phyloP scores from a whole-genome alignment of 2,113 vertebrate species.

The Micronycteris hirsuta region DNA sequence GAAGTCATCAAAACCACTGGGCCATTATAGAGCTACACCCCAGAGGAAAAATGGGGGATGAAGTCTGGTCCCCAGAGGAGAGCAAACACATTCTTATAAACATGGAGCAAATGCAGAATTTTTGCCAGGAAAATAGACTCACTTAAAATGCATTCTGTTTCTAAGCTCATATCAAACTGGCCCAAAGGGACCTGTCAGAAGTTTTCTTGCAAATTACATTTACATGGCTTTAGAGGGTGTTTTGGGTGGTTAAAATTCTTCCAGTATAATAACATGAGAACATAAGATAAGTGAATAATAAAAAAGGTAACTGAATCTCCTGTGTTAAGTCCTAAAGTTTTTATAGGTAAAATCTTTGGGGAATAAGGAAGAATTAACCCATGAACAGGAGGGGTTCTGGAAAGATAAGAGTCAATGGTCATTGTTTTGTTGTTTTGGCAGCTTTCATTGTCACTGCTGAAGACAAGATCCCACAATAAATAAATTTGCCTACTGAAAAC shows the following conservation, averaged over 20 bases:
- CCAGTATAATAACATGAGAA: constrained; percentile 39
- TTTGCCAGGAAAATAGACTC: constrained; percentile 35
- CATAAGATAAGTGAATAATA: constrained; percentile 39
- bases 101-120: constrained; percentile 1
- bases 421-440: neutral
- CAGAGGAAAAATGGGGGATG: neutral
- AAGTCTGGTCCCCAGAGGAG: neutral
- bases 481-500: constrained; percentile 11
- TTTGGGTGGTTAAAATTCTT: constrained; percentile 52
- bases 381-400: neutral
- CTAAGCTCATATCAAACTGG: constrained; percentile 35
- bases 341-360: constrained; percentile 22
- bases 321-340: neutral
- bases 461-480: neutral
- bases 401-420: neutral
- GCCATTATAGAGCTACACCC: neutral
- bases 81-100: constrained; percentile 38
- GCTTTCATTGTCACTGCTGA: constrained; percentile 2
- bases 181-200: constrained; percentile 40
- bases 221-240: constrained; percentile 51
- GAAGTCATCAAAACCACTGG: constrained; percentile 47
- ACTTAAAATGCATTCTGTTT: constrained; percentile 45
- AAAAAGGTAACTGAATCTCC: constrained; percentile 37
- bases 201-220: constrained; percentile 52
- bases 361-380: neutral